Base-by-base conservation (phyloP, 35 echinoderm and acorn worm species). In the Patiria miniata region DNA sequence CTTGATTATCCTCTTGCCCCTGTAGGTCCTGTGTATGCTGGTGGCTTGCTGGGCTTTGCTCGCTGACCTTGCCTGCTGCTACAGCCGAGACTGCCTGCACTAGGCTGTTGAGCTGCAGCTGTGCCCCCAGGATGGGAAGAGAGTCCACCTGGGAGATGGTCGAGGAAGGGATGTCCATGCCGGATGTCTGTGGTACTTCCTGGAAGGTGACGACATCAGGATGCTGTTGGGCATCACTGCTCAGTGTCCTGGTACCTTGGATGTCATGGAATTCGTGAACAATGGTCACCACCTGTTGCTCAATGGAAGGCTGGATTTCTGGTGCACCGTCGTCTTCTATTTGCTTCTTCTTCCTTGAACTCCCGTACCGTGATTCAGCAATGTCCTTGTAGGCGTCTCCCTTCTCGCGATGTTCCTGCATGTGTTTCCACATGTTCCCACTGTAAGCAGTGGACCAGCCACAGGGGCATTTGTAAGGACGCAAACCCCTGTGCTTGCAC, bases 361-460 rank as follows among this genome's bases (percentile, higher is more conserved):
- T 73, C 0, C 65, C 65, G 26, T 73, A 73, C 65, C 23, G 21
- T 34, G 26, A 14, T 30, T 32, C 26, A 14, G 65, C 65, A 23
- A 73, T 34, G 1, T 26, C 7, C 26, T 34, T 26, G n/a, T 73
- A 73, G 30, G 37, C 54, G 26, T 73, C 65, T 2, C 26, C 65
- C 8, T 73, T 57, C 50, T 88, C 87, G 19, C 86, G 85, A 81
- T 97, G 95, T 39, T 78, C 80, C 34, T 97, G 87, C 47, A 97
- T 86, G 51, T 97, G 95, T 79, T 97, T 97, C 95, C 95, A 97
- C 91, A 93, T 93, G 77, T 93, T 97, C 2, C 95, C 90, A 54
- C 88, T 93, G 68, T 93, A 97, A 3, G 87, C 85, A 18, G 95
- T 93, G 52, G 83, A 89, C 91, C 95, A 97, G 50, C 79, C 78